Evolutionary conservation across 2,113 vertebrate genomes (phyloP), one percentile per base, ranked within the genome.

Genomic region (Chaetodon trifascialis): DNA sequence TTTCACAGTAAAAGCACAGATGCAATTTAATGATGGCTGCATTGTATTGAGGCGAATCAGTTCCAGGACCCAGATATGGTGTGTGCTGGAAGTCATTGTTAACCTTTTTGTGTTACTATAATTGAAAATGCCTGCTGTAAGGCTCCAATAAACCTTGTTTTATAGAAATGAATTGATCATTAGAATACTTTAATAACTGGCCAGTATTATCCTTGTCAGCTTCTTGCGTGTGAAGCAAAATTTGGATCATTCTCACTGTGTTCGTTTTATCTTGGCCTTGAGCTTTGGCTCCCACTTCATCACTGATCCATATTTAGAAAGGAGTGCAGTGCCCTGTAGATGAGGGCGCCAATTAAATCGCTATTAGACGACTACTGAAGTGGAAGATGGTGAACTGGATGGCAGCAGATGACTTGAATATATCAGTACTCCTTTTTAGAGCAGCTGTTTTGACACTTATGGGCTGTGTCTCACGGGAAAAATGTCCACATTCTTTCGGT

Each of bases 291-390:
- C 71, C 56, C 12, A 52, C 25, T 78, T 77, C 5, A 73, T 75
- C 52, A 69, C 70, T 62, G 80, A 81, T 77, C 79, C 82, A 86
- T 86, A 82, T 89, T 92, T 91, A 88, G 86, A 89, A 83, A 85
- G 23, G 72, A 72, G 54, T 17, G 46, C 80, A 80, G 64, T 58
- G 72, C 70, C 55, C 67, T 67, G 78, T 69, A 76, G 73, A 78
- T 76, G 23, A 49, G 83, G 75, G 83, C 71, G 51, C 46, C 82
- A 90, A 87, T 92, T 89, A 91, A 78, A 80, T 69, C 15, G 7
- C 86, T 80, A 59, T 81, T 47, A 84, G 58, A 82, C 42, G 66
- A 65, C 72, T 87, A 79, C 82, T 80, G 83, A 42, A 80, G 79
- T 69, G 77, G 55, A 83, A 71, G 79, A 84, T 72, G 58, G n/a